phyloP scores from a whole-genome alignment of 2,888 invertebrate species.

The Oasisia sp. region DNA sequence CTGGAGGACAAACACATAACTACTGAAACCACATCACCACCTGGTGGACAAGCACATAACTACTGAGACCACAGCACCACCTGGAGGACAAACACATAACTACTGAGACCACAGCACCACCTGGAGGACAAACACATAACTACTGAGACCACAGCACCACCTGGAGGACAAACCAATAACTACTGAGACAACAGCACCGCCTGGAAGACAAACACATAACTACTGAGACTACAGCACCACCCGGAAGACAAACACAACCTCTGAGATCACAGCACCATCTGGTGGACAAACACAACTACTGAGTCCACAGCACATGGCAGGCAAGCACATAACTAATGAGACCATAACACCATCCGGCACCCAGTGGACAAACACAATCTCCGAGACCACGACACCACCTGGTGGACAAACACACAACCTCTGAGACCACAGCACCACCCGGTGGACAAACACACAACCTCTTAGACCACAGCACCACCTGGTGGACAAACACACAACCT shows the following conservation, averaged over 20 bases:
- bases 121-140: neutral
- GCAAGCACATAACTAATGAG: neutral
- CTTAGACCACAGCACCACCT: neutral
- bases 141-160: neutral
- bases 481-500: neutral
- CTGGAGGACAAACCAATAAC: too few species aligned
- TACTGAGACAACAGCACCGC: too few species aligned
- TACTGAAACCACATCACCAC: slow-evolving; percentile 68
- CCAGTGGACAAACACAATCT: too few species aligned
- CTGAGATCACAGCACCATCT: too few species aligned
- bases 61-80: neutral
- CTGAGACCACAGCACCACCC: neutral
- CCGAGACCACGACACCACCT: neutral
- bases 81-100: neutral
- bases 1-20: too few species aligned
- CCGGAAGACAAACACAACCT: too few species aligned
- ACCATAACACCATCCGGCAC: too few species aligned
- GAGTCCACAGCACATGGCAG: too few species aligned
- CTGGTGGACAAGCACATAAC: slow-evolving; percentile 40
- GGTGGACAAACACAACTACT: too few species aligned
- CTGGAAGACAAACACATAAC: too few species aligned
- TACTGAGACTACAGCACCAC: too few species aligned
- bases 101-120: neutral
- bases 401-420: neutral
- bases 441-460: neutral